Base-by-base conservation (phyloP, 1,140 invertebrate species). In the Euura lappo region DNA sequence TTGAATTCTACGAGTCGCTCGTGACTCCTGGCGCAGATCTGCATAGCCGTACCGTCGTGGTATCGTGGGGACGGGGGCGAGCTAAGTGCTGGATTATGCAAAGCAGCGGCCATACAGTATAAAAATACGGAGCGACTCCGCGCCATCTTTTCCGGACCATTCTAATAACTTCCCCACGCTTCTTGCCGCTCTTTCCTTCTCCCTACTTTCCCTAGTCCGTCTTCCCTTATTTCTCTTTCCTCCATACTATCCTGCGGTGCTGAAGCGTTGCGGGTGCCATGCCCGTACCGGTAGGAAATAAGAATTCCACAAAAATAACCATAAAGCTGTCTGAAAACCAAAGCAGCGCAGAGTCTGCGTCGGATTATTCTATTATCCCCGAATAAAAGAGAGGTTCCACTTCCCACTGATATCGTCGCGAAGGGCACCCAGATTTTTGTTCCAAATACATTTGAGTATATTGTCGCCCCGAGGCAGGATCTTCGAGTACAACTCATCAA, bases 81-180 rank as follows among this genome's bases (percentile, higher is more conserved):
- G 86, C 86, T 88, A 88, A 88, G 87, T 88, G 87, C 86, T 80
- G 87, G 87, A 88, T 88, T 88, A 88, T 88, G 87, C 86, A 88
- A 88, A 88, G 81, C 84, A 88, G 84, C 81, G 86, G 84, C 87
- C 87, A 87, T 88, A 87, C 85, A 88, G 84, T 87, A 88, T 87
- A 88, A 88, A 88, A 88, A 87, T 88, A 88, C 87, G 87, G 87
- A 87, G 86, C 86, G 83, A 86, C 87, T 88, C 87, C 77, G 82
- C 86, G 87, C 87, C 87, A 88, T 88, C 87, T 88, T 88, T 88
- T 88, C 87, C 87, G 87, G 86, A 85, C 85, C 85, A 87, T 88
- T 87, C 87, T 87, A 87, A 88, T 88, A 88, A 88, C 86, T 88
- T 85, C 79, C 79, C 82, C 83, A 83, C 79, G 81, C 75, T 79